Evolutionary conservation across 2,797 vertebrate species (phyloP).

Genomic region (Brachymystax lenok): DNA sequence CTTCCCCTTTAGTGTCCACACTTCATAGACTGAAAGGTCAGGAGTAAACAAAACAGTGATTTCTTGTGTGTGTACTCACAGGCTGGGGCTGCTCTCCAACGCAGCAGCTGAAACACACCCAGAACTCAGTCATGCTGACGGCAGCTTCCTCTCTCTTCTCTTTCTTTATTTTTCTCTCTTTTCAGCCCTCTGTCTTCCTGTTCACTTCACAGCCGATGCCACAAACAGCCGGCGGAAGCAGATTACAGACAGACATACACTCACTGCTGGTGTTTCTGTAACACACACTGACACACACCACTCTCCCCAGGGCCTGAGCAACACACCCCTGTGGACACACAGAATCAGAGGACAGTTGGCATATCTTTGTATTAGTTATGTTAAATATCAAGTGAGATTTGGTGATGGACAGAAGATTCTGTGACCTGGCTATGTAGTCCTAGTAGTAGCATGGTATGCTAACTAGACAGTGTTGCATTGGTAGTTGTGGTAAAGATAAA

Average conservation of each 20-base stretch:
- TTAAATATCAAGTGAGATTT: background rate
- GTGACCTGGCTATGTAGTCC: background rate
- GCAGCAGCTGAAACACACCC: conserved; percentile 93
- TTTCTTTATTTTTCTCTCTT: conserved; percentile 44
- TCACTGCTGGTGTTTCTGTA: conserved; percentile 35
- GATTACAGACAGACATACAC: conserved; percentile 50
- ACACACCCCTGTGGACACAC: conserved; percentile 41
- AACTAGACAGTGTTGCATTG: background rate
- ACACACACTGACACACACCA: conserved; percentile 33
- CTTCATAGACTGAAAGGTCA: background rate
- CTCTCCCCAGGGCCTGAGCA: conserved; percentile 23
- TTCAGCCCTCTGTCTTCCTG: conserved; percentile 66
- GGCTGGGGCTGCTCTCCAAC: conserved; percentile 88
- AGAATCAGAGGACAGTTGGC: background rate
- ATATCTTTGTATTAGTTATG: background rate
- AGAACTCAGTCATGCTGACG: conserved; percentile 88
- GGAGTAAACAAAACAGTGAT: background rate
- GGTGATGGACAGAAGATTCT: background rate
- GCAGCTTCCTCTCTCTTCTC: conserved; percentile 63
- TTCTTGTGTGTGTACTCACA: conserved; percentile 70
- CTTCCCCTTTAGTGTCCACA: background rate
- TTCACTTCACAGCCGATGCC: conserved; percentile 57
- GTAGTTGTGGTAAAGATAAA: too few species aligned
- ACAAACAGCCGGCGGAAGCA: conserved; percentile 62
- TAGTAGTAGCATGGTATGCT: background rate